Evolutionary conservation across 2,113 vertebrate species (phyloP).

Genomic region (Apodemus sylvaticus): DNA sequence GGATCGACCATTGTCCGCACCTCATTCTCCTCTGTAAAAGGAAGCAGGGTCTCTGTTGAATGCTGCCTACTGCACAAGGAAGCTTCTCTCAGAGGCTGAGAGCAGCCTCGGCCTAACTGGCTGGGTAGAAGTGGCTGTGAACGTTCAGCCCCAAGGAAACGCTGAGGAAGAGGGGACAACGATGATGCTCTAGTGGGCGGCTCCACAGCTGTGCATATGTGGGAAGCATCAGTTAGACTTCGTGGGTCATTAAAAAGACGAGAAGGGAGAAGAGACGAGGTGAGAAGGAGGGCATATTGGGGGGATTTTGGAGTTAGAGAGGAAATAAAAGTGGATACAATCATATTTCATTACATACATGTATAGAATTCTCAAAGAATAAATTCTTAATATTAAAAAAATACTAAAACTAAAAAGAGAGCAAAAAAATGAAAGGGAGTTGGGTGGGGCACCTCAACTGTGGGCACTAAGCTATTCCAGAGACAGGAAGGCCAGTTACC

Average conservation of each 20-base stretch:
- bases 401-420: not conserved
- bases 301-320: not conserved
- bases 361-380: not conserved
- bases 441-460: not conserved
- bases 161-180: not conserved
- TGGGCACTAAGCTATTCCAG: not conserved
- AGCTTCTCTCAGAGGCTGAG: not conserved
- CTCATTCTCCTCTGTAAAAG: conserved; percentile 92
- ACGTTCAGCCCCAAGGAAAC: not conserved
- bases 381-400: not conserved
- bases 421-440: conserved; percentile 49
- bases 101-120: not conserved
- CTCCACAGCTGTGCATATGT: not conserved
- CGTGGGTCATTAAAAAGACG: not conserved
- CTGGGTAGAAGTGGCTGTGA: not conserved
- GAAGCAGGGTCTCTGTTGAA: not conserved
- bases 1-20: conserved; percentile 94
- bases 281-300: not conserved
- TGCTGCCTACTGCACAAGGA: not conserved
- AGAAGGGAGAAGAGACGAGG: not conserved
- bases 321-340: not conserved
- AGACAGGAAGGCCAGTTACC: conserved; percentile 85
- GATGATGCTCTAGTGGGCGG: not conserved
- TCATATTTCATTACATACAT: not conserved
- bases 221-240: too few relatives aligned